Base-by-base conservation (phyloP, 2,113 vertebrate species). In the Hipposideros armiger region DNA sequence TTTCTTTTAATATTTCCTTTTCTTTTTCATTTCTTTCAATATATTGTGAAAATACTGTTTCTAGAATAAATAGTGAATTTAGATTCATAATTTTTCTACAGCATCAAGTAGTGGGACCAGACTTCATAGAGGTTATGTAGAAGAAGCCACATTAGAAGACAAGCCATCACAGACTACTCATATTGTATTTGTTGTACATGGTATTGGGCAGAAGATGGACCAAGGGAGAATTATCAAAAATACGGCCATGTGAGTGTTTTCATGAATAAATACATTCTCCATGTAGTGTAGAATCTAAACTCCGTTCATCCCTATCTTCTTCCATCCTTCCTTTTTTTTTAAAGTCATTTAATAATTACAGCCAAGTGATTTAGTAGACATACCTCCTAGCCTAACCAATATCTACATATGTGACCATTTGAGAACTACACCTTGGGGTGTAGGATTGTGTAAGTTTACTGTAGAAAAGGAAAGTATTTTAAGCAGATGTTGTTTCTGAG, bases 181-280 rank as follows among this genome's bases (percentile, higher is more conserved):
- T 96, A 99, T 99, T 52, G 99, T 99, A 87, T 99, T 99, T 98
- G 99, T 99, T 84, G 99, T 99, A n/a, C 99, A 99, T 97, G 99
- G 99, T 30, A 99, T 99, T 90, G 99, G 99, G 76, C 99, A 99
- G 99, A 99, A 99, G 98, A 99, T 99, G 99, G 99, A 99, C 98
- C 99, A 99, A 98, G 99, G 99, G 40, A 99, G 99, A 97, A 99
- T 99, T 96, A 99, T 99, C 96, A 99, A 99, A 98, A 99, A 99
- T 97, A 99, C 99, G 54, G 99, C 99, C 98, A 99, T 99, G 99
- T 99, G 98, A 99, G 99, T 98, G 56, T 80, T 94, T 89, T 6
- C 9, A 74, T 22, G 22, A 82, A 30, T 22, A 22, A 82, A 32
- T 91, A 62, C 47, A 73, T 97, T 70, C 47, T 47, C 22, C 77